Evolutionary conservation across 1,140 invertebrate genomes (phyloP), one percentile per base, ranked within the genome.

Genomic region (Ganaspis sp.): DNA sequence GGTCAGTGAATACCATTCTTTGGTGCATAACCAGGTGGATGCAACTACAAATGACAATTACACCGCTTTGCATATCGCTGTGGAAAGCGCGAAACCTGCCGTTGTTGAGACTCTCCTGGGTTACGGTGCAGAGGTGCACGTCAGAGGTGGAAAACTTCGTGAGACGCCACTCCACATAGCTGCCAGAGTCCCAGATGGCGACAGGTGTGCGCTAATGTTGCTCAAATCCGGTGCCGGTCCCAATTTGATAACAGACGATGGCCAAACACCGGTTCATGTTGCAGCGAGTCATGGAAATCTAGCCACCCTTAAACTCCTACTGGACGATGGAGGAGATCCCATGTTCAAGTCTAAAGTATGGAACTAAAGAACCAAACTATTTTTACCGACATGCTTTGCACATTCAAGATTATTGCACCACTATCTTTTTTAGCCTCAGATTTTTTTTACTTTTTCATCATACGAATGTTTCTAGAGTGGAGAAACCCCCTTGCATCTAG

Each of bases 11-110:
- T n/a, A n/a, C n/a, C n/a, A 77, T 80, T 29, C 73, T 77, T 79
- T 73, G 78, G 38, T 75, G 75, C 38, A 74, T 53, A 15, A 49
- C 45, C 70, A 90, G 89, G 89, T 91, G 34, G 89, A 91, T 70
- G 90, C 87, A 0, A 86, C 86, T 12, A 91, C 90, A 1, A 91
- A 99, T 96, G 98, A 99, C 86, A 98, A 99, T 86, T 99, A 98
- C 88, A 99, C 99, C 21, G 98, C 99, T n/a, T 92, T 99, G 0
- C 99, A 99, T 87, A 97, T 99, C 82, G 98, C 98, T n/a, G 98
- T 99, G 3, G 97, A 99, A 90, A 97, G 96, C 42, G 96, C 96
- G 74, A 98, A 99, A 88, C 97, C 98, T 9, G 94, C 96, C 26
- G 98, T 99, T 5, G 98, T 99, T 15, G 98, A 99, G 92, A 98